These are phyloP conservation scores for Pelecanoides urinatrix DNA, from an alignment of 2,113 vertebrate genomes.

Conservation along the genomic window DNA sequence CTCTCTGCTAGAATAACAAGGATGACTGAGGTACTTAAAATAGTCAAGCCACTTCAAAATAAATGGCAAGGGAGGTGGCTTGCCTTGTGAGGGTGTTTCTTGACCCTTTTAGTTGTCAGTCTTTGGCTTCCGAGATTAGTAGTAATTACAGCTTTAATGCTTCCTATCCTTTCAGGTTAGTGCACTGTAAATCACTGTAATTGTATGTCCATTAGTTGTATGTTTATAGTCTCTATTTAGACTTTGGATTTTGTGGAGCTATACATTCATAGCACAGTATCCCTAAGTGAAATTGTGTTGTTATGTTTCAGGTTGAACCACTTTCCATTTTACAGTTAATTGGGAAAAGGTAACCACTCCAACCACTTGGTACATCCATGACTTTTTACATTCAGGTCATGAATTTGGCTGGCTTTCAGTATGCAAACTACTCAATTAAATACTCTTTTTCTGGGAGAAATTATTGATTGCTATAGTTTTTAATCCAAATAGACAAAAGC, in stretches of 20 bases:
- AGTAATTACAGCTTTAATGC: not conserved
- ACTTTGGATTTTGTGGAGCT: not conserved
- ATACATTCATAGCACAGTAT: not conserved
- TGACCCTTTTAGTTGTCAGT: not conserved
- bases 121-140: not conserved
- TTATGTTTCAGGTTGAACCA: not conserved
- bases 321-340: not conserved
- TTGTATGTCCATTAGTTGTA: not conserved
- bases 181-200: not conserved
- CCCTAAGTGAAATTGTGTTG: not conserved
- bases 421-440: not conserved
- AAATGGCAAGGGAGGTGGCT: not conserved
- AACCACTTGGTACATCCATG: not conserved
- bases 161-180: not conserved
- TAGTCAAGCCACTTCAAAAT: not conserved
- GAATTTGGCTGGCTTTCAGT: not conserved
- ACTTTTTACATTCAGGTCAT: not conserved
- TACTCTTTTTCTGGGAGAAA: not conserved
- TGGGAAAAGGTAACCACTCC: not conserved
- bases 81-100: not conserved
- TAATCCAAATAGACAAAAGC: not conserved
- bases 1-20: not conserved
- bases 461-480: not conserved
- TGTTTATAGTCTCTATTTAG: not conserved
- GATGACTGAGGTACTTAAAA: not conserved